Evolutionary conservation across 1,140 invertebrate species (phyloP), one percentile per base, ranked within the genome.

Genomic region (Octopus bimaculoides): DNA sequence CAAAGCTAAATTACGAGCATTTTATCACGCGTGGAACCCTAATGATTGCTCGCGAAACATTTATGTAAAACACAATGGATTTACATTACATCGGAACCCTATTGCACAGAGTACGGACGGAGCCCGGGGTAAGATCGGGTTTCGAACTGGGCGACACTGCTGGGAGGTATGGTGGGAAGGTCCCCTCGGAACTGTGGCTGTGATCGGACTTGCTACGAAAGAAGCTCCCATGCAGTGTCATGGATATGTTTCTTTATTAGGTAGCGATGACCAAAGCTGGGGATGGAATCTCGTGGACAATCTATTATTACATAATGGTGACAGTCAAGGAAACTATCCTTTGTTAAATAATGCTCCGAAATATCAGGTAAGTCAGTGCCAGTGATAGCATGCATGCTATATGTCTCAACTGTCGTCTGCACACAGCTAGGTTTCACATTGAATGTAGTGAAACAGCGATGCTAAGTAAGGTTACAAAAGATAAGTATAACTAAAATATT

Each of bases 81-180:
- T 99, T 89, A 99, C 97, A 8, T 91, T 99, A 83, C 97, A 99
- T 92, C 93, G 96, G 91, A 99, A 99, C 91, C 98, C 98, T 55
- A 96, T 99, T 53, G 98, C 98, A 54, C 98, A 99, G 91, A 98
- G 96, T 91, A 99, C 98, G 78, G 98, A 99, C 92, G 97, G 96
- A 54, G 95, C 97, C 78, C 92, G 97, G 88, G 95, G 95, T 14
- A 98, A 98, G 93, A 95, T 98, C 86, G 92, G 98, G 1, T 99
- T 99, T 88, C 92, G 93, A 82, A 93, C 94, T 87, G 98, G 98
- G 7, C 93, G 97, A 83, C 98, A 99, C 92, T 95, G 96, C 5
- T 99, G 97, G 97, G 97, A 99, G 92, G 95, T 99, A 0, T 97
- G 98, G 88, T 99, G 98, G 98, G 97, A 99, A 93, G 98, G 98